Conservation (phyloP, 2,797 vertebrate genomes). For the Pampus argenteus region DNA sequence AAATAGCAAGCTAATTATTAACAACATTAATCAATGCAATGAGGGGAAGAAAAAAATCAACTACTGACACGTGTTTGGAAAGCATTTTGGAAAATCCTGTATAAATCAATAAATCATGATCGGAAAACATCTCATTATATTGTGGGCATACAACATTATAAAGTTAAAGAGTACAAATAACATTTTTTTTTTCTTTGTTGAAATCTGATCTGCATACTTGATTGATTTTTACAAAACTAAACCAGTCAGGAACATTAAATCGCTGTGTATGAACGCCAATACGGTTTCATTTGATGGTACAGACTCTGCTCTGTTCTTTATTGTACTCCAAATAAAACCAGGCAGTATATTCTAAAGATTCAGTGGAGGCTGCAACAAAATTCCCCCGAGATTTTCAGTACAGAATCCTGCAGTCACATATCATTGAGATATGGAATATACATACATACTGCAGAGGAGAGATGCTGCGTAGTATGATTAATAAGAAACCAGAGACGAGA, state of each 20-base stretch:
- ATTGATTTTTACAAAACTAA: constrained; percentile 10
- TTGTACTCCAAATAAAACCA: constrained; percentile 18
- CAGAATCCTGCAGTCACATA: constrained; percentile 30
- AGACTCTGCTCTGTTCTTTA: constrained; percentile 13
- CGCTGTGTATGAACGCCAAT: constrained; percentile 20
- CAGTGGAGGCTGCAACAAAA: constrained; percentile 13
- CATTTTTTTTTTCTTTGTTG: background rate
- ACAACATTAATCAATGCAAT: constrained; percentile 30
- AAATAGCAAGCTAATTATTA: constrained; percentile 39
- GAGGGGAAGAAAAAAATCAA: constrained; percentile 16
- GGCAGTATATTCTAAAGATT: constrained; percentile 28
- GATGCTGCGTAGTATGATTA: constrained; percentile 25
- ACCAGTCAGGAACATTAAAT: constrained; percentile 14
- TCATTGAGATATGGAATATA: constrained; percentile 37
- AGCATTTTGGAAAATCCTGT: background rate
- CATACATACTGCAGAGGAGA: constrained; percentile 20
- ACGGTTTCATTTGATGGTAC: background rate
- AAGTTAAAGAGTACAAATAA: constrained; percentile 5
- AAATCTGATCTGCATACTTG: constrained; percentile 5
- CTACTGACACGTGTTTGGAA: constrained; percentile 2
- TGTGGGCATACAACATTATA: constrained; percentile 7
- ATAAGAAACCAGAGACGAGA: constrained; percentile 30
- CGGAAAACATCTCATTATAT: constrained; percentile 1
- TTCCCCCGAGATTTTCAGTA: constrained; percentile 32
- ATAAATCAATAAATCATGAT: constrained; percentile 4